Evolutionary conservation across 2,888 invertebrate genomes (phyloP).

Genomic region (Osedax fenrisi): DNA sequence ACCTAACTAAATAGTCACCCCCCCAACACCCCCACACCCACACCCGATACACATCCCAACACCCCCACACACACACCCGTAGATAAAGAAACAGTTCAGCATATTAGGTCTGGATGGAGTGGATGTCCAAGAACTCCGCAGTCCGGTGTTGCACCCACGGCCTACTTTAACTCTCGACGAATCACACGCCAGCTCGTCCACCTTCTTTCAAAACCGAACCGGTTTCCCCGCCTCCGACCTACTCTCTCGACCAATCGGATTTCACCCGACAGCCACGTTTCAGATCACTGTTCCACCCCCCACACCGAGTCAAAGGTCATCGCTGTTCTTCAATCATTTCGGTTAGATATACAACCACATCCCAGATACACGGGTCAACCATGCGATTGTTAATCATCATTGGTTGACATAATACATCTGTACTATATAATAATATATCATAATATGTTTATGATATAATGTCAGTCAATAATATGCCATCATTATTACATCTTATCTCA

Average conservation of each 20-base stretch:
- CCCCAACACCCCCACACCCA: background rate
- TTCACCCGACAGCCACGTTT: background rate
- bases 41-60: background rate
- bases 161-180: too few relatives aligned
- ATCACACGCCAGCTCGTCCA: background rate
- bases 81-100: background rate
- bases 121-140: background rate
- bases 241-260: too few relatives aligned
- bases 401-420: too few relatives aligned
- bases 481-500: too few relatives aligned
- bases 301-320: too few relatives aligned
- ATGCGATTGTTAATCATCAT: too few relatives aligned
- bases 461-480: too few relatives aligned
- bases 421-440: too few relatives aligned
- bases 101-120: background rate
- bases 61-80: background rate
- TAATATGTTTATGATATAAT: too few relatives aligned
- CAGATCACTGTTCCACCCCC: background rate
- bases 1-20: background rate
- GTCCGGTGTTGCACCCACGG: background rate
- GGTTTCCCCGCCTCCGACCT: background rate
- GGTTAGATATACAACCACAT: too few relatives aligned
- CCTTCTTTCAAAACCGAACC: background rate
- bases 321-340: background rate
- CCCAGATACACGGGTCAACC: too few relatives aligned